phyloP scores from a whole-genome alignment of 2,113 vertebrate genomes.

The Phylloscopus trochiloides region DNA sequence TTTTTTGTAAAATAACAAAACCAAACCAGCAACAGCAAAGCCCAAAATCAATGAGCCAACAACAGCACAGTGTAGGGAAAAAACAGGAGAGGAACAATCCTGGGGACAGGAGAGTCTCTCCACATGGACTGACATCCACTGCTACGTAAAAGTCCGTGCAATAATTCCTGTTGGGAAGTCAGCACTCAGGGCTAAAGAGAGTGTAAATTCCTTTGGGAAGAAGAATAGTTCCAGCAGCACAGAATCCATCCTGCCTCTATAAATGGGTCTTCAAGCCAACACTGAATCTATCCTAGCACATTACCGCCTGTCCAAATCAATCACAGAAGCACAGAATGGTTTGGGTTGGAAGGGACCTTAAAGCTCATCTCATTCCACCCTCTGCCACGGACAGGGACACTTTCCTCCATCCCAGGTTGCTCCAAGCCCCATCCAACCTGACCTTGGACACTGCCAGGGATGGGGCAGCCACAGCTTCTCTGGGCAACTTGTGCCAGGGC shows the following conservation, averaged over 20 bases:
- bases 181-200: neutral
- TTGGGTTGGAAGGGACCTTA: neutral
- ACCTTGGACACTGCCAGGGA: neutral
- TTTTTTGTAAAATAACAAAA: neutral
- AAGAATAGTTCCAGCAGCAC: neutral
- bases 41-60: neutral
- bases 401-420: accelerated
- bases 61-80: neutral
- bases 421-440: accelerated
- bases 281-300: neutral
- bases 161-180: neutral
- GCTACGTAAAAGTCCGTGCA: neutral
- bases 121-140: neutral
- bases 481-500: neutral
- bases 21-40: neutral
- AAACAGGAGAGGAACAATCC: neutral
- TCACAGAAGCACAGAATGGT: neutral
- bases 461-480: neutral
- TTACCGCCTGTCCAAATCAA: neutral
- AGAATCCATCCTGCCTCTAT: neutral
- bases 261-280: neutral
- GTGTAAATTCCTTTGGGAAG: neutral
- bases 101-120: neutral
- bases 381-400: neutral
- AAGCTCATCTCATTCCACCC: accelerated